Evolutionary conservation across 2,113 vertebrate genomes (phyloP).

Genomic region (Sorex fumeus): DNA sequence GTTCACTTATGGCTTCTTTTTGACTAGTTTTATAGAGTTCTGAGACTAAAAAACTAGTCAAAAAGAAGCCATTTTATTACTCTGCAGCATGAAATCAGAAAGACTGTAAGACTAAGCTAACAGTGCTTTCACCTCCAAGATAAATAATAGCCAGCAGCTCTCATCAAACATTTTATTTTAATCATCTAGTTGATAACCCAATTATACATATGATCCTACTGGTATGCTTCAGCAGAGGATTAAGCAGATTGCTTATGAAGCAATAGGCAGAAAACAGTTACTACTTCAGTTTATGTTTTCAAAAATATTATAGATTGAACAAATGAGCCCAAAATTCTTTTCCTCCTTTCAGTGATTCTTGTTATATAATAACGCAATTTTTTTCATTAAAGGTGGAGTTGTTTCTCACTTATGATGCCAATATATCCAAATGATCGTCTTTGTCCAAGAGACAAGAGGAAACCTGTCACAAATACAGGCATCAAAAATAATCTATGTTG

Average conservation of each 20-base stretch:
- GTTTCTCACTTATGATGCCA: neutral
- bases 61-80: constrained; percentile 18
- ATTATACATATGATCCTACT: neutral
- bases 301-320: neutral
- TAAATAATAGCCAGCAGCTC: neutral
- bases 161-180: neutral
- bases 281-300: neutral
- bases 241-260: neutral
- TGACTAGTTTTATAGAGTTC: neutral
- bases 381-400: neutral
- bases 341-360: neutral
- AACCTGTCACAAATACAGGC: neutral
- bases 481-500: neutral
- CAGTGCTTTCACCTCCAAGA: neutral
- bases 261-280: neutral
- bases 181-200: neutral
- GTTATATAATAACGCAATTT: neutral
- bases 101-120: neutral
- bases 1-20: too few species aligned
- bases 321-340: neutral
- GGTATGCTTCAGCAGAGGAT: neutral
- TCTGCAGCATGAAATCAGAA: neutral
- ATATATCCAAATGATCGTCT: neutral
- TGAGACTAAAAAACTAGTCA: neutral
- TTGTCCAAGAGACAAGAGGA: neutral